Conservation (phyloP, 2,113 vertebrate species). For the Meriones unguiculatus region DNA sequence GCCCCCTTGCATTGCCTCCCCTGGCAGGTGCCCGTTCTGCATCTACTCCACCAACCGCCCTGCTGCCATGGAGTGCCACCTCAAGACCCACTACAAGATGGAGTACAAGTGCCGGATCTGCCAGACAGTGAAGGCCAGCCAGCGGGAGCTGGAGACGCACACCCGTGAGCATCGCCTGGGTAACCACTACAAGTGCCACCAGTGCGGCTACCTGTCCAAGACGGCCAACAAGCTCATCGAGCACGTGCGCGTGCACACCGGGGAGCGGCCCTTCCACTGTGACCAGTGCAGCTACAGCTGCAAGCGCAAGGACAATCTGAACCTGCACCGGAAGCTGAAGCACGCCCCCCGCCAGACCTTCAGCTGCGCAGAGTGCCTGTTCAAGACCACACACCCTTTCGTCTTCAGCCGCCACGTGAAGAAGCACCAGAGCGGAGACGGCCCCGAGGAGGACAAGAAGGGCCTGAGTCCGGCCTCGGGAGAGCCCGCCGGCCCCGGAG, state of each 20-base stretch:
- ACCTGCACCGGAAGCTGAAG: constrained; percentile 99
- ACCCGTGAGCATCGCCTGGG: constrained; percentile 97
- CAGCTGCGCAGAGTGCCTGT: constrained; percentile 96
- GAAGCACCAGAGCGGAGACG: constrained; percentile 95
- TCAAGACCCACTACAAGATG: constrained; percentile 99
- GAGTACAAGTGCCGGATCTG: constrained; percentile 99
- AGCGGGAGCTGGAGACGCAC: constrained; percentile 98
- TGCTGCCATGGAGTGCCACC: constrained; percentile 99
- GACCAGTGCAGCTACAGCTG: constrained; percentile 99
- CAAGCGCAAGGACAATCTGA: constrained; percentile 99
- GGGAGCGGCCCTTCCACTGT: constrained; percentile 99
- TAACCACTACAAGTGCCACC: constrained; percentile 99
- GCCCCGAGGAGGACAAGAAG: constrained; percentile 88
- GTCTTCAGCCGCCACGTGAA: constrained; percentile 99
- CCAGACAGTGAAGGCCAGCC: constrained; percentile 97
- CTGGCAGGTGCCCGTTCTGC: constrained; percentile 97
- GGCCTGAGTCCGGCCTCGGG: constrained; percentile 83
- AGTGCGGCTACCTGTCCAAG: constrained; percentile 99
- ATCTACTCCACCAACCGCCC: constrained; percentile 99
- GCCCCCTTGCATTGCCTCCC: constrained; percentile 54
- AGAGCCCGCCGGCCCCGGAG: constrained; percentile 73
- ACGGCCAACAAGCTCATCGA: constrained; percentile 99
- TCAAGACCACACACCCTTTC: constrained; percentile 98
- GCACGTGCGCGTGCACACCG: constrained; percentile 99
- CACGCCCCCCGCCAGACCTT: constrained; percentile 98